A percentile compares a stretch with the other conserved stretches of the same genome.
These are phyloP conservation scores for Dolichotis patagonum DNA, from an alignment of 2,113 vertebrate species.

Conservation along the genomic window DNA sequence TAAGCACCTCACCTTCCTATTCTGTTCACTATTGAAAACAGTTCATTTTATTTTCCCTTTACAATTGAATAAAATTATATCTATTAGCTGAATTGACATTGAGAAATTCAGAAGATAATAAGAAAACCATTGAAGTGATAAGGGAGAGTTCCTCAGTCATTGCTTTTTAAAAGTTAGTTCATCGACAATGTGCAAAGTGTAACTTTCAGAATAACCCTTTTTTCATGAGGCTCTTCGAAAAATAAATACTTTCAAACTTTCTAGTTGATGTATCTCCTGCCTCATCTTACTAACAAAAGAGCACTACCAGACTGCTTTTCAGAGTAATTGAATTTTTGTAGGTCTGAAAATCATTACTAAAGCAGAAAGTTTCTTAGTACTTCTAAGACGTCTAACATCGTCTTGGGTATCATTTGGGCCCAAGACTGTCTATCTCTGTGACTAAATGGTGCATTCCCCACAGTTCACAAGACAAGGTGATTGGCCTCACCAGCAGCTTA, in stretches of 20 bases:
- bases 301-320: not conserved
- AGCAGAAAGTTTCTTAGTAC: not conserved
- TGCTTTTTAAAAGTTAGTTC: not conserved
- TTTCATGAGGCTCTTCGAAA: not conserved
- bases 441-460: not conserved
- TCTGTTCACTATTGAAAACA: not conserved
- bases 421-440: not conserved
- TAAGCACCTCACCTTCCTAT: not conserved
- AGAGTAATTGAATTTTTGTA: not conserved
- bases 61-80: not conserved
- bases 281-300: not conserved
- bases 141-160: not conserved
- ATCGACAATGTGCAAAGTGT: not conserved
- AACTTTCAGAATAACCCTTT: not conserved
- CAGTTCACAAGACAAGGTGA: not conserved
- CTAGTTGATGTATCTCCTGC: not conserved
- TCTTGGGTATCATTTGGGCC: not conserved
- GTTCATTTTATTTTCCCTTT: not conserved
- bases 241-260: not conserved
- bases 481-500: fast-evolving
- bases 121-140: not conserved
- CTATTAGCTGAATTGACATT: not conserved
- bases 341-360: not conserved
- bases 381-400: not conserved
- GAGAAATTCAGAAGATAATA: not conserved